phyloP scores from a whole-genome alignment of 1,140 invertebrate genomes.

The Drosophila mojavensis region DNA sequence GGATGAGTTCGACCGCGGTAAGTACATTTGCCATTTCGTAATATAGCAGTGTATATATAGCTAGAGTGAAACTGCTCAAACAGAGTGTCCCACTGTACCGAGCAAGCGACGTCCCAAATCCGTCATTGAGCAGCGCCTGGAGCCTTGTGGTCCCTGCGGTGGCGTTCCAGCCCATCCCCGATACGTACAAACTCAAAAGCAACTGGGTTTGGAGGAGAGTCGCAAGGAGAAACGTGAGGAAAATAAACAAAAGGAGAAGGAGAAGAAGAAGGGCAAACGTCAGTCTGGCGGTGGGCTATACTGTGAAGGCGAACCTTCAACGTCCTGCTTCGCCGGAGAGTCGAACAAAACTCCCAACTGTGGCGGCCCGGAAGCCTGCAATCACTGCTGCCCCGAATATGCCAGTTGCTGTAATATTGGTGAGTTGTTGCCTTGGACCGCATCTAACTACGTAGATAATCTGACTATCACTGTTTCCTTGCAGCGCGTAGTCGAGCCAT shows the following conservation, averaged over 20 bases:
- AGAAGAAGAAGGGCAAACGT: slow-evolving; percentile 32
- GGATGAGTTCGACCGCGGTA: slow-evolving; percentile 73
- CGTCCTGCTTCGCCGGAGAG: no score
- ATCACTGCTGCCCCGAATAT: slow-evolving; percentile 48
- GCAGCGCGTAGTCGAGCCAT: slow-evolving; percentile 31
- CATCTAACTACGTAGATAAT: no score
- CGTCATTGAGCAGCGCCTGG: slow-evolving; percentile 52
- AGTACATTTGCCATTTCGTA: neutral
- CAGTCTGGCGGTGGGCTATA: slow-evolving; percentile 45
- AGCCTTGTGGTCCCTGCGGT: slow-evolving; percentile 58
- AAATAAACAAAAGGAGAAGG: neutral
- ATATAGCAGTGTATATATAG: neutral
- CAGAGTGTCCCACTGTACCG: slow-evolving; percentile 68
- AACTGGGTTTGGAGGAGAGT: neutral
- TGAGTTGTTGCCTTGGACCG: slow-evolving; percentile 2
- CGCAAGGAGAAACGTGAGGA: neutral
- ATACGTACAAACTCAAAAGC: slow-evolving; percentile 28
- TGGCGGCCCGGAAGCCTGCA: slow-evolving; percentile 1
- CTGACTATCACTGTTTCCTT: neutral
- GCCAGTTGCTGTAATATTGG: slow-evolving; percentile 50
- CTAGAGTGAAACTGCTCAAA: neutral
- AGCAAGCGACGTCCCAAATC: slow-evolving; percentile 36
- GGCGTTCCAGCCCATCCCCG: slow-evolving; percentile 45
- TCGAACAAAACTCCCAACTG: no score
- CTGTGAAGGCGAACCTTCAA: neutral